Evolutionary conservation across 2,888 invertebrate species (phyloP), one percentile per base, ranked within the genome.

Genomic region (Dendrolimus pini): DNA sequence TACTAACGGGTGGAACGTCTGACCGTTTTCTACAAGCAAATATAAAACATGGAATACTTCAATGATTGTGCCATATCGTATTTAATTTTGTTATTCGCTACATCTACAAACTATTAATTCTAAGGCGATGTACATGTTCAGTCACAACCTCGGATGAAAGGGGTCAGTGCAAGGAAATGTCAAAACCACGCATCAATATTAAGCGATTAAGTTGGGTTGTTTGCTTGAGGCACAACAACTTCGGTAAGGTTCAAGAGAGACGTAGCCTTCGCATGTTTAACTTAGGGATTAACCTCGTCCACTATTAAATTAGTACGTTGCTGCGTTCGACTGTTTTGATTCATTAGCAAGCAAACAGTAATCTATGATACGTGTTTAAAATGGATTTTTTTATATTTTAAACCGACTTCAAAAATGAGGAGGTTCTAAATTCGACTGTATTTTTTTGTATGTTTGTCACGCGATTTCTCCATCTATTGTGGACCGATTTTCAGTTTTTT

Each of bases 141-240:
- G 66, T 70, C 70, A 68, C 67, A 65, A 69, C 66, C 68, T 72
- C 65, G 67, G 62, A 65, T 72, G 73, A 71, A 71, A 78, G 77
- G 80, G 82, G 79, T 80, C 78, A 77, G 72, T 72, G 75, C 77
- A 77, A 76, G 82, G 77, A 85, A 83, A 87, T 74, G 88, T 86
- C 88, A 84, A 77, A 79, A 80, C 74, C 88, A 85, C 80, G 70
- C 83, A 83, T 85, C 85, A 85, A 87, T 89, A 86, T 87, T 82
- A 78, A 82, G 77, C 77, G 75, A 82, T 83, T 83, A 82, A 78
- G 74, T 78, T 75, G 74, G 78, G 80, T 74, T 76, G 81, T 77
- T 75, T 75, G 74, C 66, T 70, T 65, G 70, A 73, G 68, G 70
- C 59, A 67, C 69, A 68, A 69, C 67, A 77, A 81, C 77, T 80